Percentiles rank a stretch among this genome's conserved stretches.
Evolutionary conservation across 2,888 invertebrate genomes (phyloP).

Genomic region (Drosophila neonasuta): DNA sequence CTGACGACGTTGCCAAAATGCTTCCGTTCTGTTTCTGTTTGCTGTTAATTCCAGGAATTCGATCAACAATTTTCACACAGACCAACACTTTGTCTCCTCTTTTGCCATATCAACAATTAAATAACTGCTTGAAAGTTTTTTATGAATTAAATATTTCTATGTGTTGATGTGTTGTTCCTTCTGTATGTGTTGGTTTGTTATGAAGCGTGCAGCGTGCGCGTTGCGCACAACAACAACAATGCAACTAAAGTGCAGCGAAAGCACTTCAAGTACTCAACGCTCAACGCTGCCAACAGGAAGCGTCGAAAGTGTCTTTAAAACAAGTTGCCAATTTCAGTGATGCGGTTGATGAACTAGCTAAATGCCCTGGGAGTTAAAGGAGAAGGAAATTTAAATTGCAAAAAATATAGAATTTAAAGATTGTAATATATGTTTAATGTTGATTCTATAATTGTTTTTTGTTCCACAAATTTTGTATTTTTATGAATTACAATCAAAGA

Average conservation of each 20-base stretch:
- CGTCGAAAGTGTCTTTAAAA: conserved; percentile 55
- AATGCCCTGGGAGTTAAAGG: conserved; percentile 18
- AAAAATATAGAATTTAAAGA: neutral
- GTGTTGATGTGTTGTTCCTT: neutral
- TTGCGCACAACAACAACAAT: conserved; percentile 64
- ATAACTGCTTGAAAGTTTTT: conserved; percentile 36
- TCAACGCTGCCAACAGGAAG: conserved; percentile 50
- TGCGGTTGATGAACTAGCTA: neutral
- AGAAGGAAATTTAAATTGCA: no score
- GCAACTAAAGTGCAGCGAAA: conserved; percentile 59
- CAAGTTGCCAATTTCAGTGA: conserved; percentile 13
- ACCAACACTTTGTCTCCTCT: conserved; percentile 40
- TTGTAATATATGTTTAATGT: neutral
- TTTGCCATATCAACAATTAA: conserved; percentile 60
- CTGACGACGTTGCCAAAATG: conserved; percentile 64
- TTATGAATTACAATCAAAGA: no score
- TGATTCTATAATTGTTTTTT: neutral
- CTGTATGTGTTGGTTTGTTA: conserved; percentile 16
- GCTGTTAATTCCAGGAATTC: conserved; percentile 66
- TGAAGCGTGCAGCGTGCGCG: conserved; percentile 66
- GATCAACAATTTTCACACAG: conserved; percentile 69
- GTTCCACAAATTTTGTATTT: no score
- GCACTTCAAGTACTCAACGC: conserved; percentile 47
- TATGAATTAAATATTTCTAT: conserved; percentile 56
- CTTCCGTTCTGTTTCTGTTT: conserved; percentile 59